phyloP scores from a whole-genome alignment of 2,888 invertebrate species.

The Bugulina stolonifera region DNA sequence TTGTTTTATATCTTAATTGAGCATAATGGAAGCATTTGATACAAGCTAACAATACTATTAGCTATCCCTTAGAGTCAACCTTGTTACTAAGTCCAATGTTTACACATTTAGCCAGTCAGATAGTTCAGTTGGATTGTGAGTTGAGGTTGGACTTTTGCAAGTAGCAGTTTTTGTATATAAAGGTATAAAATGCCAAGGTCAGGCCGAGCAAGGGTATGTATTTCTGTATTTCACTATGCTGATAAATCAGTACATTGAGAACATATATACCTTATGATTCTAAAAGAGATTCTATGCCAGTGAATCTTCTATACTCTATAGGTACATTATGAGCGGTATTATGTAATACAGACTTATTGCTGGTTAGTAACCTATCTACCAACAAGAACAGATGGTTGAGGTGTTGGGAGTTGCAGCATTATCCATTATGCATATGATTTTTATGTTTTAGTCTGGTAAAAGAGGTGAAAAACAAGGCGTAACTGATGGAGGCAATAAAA shows the following conservation, averaged over 20 bases:
- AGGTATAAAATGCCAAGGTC: neutral
- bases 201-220: conserved; percentile 5
- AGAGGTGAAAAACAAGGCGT: neutral
- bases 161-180: neutral
- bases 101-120: neutral
- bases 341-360: too few species aligned
- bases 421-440: too few species aligned
- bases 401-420: too few species aligned
- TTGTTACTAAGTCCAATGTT: neutral
- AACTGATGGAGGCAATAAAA: neutral
- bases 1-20: neutral
- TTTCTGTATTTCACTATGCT: too few species aligned
- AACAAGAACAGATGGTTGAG: too few species aligned
- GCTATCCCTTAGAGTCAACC: too few species aligned
- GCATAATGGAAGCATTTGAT: neutral
- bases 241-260: too few species aligned
- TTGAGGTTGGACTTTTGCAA: neutral
- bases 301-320: too few species aligned
- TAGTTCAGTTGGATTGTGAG: neutral
- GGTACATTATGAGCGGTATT: too few species aligned
- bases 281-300: too few species aligned
- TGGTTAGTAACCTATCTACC: too few species aligned
- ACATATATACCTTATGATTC: too few species aligned
- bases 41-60: neutral
- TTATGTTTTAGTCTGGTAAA: conserved; percentile 20